Evolutionary conservation across 2,113 vertebrate species (phyloP), one percentile per base, ranked within the genome.

Genomic region (Zonotrichia leucophrys): DNA sequence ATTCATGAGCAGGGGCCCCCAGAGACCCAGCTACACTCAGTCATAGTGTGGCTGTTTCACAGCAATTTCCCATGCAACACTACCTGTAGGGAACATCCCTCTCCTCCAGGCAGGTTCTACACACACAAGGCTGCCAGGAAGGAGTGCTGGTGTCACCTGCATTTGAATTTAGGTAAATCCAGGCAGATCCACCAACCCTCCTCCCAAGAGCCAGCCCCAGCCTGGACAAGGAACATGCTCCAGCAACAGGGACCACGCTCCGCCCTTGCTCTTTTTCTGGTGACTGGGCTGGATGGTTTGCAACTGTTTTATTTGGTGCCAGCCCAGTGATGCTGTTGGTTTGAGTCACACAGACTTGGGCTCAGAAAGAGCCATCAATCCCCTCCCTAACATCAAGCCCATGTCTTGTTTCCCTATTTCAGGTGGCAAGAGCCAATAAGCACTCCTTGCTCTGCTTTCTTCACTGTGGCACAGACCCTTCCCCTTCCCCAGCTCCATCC

Each of bases 1-100:
- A 30, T 6, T 25, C 4, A 4, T 0, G 19, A 22, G 7, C 81
- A 79, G 46, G 9, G 50, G 7, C 27, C 50, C 33, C 3, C 33
- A 27, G 39, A 68, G 44, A 9, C 18, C 3, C 76, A 49, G 53
- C 53, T 52, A n/a, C 53, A 22, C 9, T 30, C 0, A 0, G 10
- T 2, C 10, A 44, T 0, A 49, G 17, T 0, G 1, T 20, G 21
- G 68, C 49, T 28, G 13, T 18, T 75, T 12, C n/a, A 50, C 1
- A 17, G 86, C 20, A 20, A 11, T n/a, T 68, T 12, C 11, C 15
- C 59, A 1, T 15, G 3, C 2, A 5, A 42, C n/a, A 6, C 13
- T 7, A 42, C 33, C 70, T 58, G 13, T 0, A 5, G 63, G 16
- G 18, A 85, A 53, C 21, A 19, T 6, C 1, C 11, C 42, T 21